Conservation (phyloP, 1,140 invertebrate genomes). For the Drosophila saltans region DNA sequence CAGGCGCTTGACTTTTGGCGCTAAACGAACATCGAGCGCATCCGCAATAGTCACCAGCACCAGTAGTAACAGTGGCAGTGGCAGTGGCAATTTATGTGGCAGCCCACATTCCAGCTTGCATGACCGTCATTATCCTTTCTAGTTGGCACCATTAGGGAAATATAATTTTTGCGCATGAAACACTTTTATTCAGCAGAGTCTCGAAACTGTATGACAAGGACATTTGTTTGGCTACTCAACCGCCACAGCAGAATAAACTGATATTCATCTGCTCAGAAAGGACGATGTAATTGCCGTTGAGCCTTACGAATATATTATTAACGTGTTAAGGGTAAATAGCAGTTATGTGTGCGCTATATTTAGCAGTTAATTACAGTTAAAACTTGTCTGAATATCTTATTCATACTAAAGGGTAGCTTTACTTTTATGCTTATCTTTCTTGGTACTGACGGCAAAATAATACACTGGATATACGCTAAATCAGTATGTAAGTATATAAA, state of each 20-base stretch:
- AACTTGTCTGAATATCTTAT: constrained; percentile 42
- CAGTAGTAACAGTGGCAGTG: background rate
- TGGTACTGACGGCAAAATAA: background rate
- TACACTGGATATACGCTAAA: background rate
- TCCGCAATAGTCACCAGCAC: constrained; percentile 18
- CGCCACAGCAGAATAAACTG: constrained; percentile 21
- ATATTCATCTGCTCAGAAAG: constrained; percentile 65
- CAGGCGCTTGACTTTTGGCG: constrained; percentile 70
- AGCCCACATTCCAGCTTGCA: constrained; percentile 59
- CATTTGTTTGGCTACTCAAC: constrained; percentile 47
- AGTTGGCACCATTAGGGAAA: constrained; percentile 76
- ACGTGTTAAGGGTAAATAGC: constrained; percentile 70
- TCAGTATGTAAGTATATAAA: constrained; percentile 8
- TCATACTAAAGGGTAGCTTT: constrained; percentile 2
- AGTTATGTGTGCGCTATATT: constrained; percentile 39
- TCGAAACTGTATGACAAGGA: constrained; percentile 46
- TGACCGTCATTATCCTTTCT: constrained; percentile 77
- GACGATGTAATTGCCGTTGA: constrained; percentile 70
- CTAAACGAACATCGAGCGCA: constrained; percentile 51
- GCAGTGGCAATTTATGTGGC: background rate
- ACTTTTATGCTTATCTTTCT: background rate
- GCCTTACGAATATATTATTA: constrained; percentile 61
- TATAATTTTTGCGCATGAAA: constrained; percentile 44
- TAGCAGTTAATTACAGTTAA: constrained; percentile 48
- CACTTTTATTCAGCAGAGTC: background rate